Conservation (phyloP, 2,113 vertebrate species). For the Cairina moschata region DNA sequence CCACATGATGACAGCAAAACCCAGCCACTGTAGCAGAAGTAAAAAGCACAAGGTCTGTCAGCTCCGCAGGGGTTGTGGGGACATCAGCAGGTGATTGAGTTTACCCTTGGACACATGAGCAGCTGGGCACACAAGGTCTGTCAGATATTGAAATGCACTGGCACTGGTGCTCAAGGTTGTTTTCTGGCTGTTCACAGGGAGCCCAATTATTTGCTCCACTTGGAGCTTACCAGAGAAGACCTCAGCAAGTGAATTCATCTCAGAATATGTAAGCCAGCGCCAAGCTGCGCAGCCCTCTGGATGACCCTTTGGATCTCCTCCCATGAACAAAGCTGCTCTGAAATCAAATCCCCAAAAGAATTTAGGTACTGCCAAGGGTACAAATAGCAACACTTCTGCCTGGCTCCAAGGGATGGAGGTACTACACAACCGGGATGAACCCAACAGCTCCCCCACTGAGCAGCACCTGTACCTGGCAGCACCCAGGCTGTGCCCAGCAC, state of each 20-base stretch:
- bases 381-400: neutral
- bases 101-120: neutral
- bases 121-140: neutral
- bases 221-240: constrained; percentile 23
- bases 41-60: neutral
- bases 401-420: neutral
- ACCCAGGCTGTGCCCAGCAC: neutral
- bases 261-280: constrained; percentile 8
- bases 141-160: constrained; percentile 5
- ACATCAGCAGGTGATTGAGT: neutral
- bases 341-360: neutral
- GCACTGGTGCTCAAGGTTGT: neutral
- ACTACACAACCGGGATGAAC: neutral
- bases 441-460: neutral
- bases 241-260: constrained; percentile 13
- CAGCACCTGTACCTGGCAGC: neutral
- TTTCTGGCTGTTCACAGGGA: neutral
- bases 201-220: neutral
- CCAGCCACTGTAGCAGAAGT: neutral
- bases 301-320: neutral
- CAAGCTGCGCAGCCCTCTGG: constrained; percentile 20
- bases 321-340: neutral
- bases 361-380: neutral
- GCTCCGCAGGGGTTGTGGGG: neutral
- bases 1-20: neutral